Conservation (phyloP, 2,888 invertebrate species). For the Tachina lurida region DNA sequence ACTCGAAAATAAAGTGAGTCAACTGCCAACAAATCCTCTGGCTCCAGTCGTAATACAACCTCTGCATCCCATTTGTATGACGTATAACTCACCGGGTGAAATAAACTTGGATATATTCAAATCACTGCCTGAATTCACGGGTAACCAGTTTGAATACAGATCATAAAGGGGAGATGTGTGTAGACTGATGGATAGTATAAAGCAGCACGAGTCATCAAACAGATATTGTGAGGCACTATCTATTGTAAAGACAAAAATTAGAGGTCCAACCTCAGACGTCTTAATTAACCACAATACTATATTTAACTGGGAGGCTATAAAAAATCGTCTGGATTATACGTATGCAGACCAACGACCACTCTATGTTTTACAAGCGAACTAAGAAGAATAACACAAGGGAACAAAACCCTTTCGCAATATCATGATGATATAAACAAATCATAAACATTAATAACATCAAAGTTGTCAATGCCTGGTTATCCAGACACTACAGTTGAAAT, state of each 20-base stretch:
- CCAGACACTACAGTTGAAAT: constrained; percentile 5
- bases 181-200: neutral
- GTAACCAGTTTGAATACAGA: neutral
- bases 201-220: neutral
- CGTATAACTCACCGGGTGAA: neutral
- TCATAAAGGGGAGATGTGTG: neutral
- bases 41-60: neutral
- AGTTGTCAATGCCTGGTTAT: constrained; percentile 4
- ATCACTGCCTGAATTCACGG: neutral
- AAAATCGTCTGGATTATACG: no score
- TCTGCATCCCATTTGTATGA: neutral
- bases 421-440: constrained; percentile 13
- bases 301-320: no score
- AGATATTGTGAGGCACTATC: neutral
- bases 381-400: no score
- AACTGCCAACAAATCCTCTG: neutral
- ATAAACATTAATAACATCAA: constrained; percentile 2
- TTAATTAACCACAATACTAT: no score
- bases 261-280: no score
- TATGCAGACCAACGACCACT: no score
- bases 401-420: constrained; percentile 14
- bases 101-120: neutral
- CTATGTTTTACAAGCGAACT: no score
- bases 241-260: neutral
- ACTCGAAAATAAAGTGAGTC: neutral